Evolutionary conservation across 2,888 invertebrate species (phyloP).

Genomic region (Eudemis profundana): DNA sequence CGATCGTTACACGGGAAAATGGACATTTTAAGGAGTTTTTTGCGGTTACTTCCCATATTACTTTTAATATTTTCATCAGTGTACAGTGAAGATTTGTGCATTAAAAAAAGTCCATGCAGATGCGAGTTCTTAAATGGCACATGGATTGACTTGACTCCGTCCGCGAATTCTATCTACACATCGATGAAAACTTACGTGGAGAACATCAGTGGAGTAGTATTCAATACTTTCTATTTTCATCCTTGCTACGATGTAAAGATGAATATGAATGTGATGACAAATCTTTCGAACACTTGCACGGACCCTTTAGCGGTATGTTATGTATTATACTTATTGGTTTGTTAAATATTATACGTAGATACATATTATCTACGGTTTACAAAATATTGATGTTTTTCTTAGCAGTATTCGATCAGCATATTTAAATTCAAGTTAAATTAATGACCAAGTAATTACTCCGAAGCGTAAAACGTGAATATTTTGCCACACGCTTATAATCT

Average conservation of each 20-base stretch:
- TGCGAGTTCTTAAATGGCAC: slow-evolving; percentile 80
- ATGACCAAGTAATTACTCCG: no score
- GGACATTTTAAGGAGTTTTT: slow-evolving; percentile 51
- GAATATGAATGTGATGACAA: slow-evolving; percentile 42
- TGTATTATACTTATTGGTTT: slow-evolving; percentile 36
- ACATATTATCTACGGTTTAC: no score
- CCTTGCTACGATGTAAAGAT: slow-evolving; percentile 69
- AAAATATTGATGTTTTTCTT: no score
- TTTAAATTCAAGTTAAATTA: no score
- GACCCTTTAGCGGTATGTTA: slow-evolving; percentile 66
- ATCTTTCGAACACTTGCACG: slow-evolving; percentile 55
- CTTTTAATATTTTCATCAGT: slow-evolving; percentile 49
- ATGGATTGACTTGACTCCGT: slow-evolving; percentile 73
- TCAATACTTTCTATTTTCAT: slow-evolving; percentile 73
- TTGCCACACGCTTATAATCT: no score
- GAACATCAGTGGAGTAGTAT: slow-evolving; percentile 55
- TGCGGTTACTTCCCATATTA: slow-evolving; percentile 52
- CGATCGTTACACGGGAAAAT: slow-evolving; percentile 47
- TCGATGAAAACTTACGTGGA: slow-evolving; percentile 56
- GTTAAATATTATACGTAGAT: no score
- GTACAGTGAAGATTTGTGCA: slow-evolving; percentile 65
- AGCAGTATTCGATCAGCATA: no score
- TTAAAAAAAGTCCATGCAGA: slow-evolving; percentile 67
- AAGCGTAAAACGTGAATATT: no score
- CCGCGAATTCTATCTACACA: slow-evolving; percentile 61